These are phyloP conservation scores for Ornithoptera priamus DNA, from an alignment of 2,888 invertebrate genomes.

Conservation along the genomic window DNA sequence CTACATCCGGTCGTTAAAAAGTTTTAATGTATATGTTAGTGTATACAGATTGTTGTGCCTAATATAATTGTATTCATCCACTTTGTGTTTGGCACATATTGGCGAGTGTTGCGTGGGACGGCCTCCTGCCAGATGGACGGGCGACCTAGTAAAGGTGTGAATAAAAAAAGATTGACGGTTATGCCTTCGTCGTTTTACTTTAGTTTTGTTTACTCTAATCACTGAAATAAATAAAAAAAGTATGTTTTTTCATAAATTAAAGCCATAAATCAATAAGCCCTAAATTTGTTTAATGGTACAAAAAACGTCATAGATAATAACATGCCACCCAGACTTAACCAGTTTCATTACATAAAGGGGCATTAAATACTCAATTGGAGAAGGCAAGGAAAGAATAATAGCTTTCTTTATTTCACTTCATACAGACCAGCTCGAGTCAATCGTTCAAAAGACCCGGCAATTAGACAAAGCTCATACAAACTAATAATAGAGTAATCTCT, in stretches of 20 bases:
- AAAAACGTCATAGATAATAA: not conserved
- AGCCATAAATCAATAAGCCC: not conserved
- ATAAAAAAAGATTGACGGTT: too few species aligned
- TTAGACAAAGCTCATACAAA: slow-evolving; percentile 38
- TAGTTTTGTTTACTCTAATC: too few species aligned
- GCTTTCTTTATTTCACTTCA: slow-evolving; percentile 1
- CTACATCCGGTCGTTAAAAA: too few species aligned
- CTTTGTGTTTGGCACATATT: not conserved
- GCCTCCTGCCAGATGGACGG: not conserved
- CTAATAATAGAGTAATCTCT: slow-evolving; percentile 31
- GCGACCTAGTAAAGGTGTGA: not conserved
- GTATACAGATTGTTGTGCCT: not conserved
- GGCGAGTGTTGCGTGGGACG: not conserved
- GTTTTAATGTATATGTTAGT: too few species aligned
- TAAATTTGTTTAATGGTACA: not conserved
- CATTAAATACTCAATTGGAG: not conserved
- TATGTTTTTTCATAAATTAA: too few species aligned
- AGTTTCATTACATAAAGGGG: not conserved
- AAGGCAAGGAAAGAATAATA: not conserved
- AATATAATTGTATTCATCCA: not conserved
- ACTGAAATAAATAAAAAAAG: not conserved
- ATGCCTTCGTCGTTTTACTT: too few species aligned
- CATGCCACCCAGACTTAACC: not conserved
- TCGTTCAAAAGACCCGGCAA: slow-evolving; percentile 46
- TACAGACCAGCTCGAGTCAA: not conserved